phyloP scores from a whole-genome alignment of 2,113 vertebrate species.

The Lanius collurio region DNA sequence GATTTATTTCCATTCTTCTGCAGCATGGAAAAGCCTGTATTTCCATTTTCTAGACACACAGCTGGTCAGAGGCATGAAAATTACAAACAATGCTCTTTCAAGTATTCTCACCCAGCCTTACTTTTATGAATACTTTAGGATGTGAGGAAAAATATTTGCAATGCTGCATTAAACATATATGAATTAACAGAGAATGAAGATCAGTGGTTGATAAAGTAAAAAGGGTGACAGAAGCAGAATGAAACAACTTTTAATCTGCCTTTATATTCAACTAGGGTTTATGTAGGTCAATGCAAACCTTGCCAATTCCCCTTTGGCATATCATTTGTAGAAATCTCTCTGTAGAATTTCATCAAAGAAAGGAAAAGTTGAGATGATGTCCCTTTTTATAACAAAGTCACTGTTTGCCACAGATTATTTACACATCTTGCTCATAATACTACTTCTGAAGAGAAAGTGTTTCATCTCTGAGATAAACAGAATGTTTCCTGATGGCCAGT shows the following conservation, averaged over 20 bases:
- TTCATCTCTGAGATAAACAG: not conserved
- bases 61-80: not conserved
- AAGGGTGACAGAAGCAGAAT: not conserved
- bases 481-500: constrained; percentile 28
- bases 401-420: not conserved
- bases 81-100: not conserved
- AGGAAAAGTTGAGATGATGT: not conserved
- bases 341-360: not conserved
- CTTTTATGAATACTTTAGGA: not conserved
- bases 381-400: not conserved
- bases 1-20: not conserved
- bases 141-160: not conserved
- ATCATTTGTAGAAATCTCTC: not conserved
- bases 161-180: not conserved
- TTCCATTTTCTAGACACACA: not conserved
- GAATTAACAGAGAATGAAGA: not conserved
- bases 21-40: not conserved
- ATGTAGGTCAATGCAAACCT: not conserved
- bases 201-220: not conserved
- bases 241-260: not conserved
- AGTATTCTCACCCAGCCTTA: not conserved
- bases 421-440: not conserved
- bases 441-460: constrained; percentile 20
- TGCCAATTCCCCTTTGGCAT: not conserved
- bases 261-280: not conserved